phyloP scores from a whole-genome alignment of 2,113 vertebrate genomes.

The Opisthocomus hoazin region DNA sequence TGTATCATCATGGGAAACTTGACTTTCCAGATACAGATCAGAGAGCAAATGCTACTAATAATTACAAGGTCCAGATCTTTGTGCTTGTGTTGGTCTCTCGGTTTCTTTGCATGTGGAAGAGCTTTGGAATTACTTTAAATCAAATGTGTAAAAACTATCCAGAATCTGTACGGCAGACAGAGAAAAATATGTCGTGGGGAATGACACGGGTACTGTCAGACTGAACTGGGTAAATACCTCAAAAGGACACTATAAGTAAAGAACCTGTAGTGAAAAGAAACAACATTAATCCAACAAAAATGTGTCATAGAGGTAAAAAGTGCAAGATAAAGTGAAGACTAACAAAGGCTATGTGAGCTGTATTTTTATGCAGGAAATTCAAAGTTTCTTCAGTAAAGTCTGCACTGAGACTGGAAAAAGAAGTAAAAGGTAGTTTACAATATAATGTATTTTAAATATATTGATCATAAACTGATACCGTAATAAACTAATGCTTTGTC shows the following conservation, averaged over 20 bases:
- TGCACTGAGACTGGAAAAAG: neutral
- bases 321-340: neutral
- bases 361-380: neutral
- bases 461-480: neutral
- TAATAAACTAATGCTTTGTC: neutral
- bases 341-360: neutral
- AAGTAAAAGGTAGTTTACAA: neutral
- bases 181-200: neutral
- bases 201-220: neutral
- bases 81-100: neutral
- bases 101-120: neutral
- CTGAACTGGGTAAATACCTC: neutral
- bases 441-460: neutral
- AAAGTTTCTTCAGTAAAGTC: neutral
- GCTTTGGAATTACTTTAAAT: neutral
- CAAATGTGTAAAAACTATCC: neutral
- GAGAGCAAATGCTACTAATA: neutral
- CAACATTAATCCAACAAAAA: neutral
- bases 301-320: neutral
- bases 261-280: neutral
- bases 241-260: neutral
- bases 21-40: neutral
- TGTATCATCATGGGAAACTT: neutral
- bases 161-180: neutral
- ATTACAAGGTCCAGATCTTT: neutral